Evolutionary conservation across 2,888 invertebrate genomes (phyloP).

Genomic region (Unio delphinus): DNA sequence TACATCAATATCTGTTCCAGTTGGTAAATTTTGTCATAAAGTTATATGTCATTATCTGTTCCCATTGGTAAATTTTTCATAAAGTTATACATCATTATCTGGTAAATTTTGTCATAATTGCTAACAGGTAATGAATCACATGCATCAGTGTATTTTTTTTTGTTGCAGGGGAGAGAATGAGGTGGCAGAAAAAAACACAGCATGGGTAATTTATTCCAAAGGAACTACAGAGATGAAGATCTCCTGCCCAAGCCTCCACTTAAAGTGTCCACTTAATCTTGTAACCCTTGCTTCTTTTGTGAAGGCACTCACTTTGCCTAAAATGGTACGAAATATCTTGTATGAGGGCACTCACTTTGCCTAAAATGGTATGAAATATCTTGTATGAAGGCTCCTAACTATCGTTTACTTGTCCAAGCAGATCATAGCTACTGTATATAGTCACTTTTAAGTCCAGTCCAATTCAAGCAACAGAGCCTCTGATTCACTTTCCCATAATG

Average conservation of each 20-base stretch:
- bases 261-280: constrained; percentile 42
- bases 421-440: too few species aligned
- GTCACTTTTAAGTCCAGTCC: too few species aligned
- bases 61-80: too few species aligned
- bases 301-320: constrained; percentile 32
- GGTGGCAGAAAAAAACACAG: constrained; percentile 17
- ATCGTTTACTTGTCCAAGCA: too few species aligned
- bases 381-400: neutral
- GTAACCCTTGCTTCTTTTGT: constrained; percentile 47
- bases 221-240: constrained; percentile 16
- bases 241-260: constrained; percentile 38
- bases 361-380: constrained; percentile 34
- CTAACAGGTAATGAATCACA: too few species aligned
- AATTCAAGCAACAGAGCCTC: too few species aligned
- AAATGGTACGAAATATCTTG: constrained; percentile 30
- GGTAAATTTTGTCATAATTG: too few species aligned
- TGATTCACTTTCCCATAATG: too few species aligned
- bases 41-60: too few species aligned
- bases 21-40: too few species aligned
- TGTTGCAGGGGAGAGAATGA: constrained; percentile 1
- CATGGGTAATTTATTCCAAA: constrained; percentile 54
- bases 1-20: too few species aligned
- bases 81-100: too few species aligned
- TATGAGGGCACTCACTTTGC: constrained; percentile 20
- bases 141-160: neutral